These are phyloP conservation scores for Hymenopus coronatus DNA, from an alignment of 2,888 invertebrate species.

Conservation along the genomic window DNA sequence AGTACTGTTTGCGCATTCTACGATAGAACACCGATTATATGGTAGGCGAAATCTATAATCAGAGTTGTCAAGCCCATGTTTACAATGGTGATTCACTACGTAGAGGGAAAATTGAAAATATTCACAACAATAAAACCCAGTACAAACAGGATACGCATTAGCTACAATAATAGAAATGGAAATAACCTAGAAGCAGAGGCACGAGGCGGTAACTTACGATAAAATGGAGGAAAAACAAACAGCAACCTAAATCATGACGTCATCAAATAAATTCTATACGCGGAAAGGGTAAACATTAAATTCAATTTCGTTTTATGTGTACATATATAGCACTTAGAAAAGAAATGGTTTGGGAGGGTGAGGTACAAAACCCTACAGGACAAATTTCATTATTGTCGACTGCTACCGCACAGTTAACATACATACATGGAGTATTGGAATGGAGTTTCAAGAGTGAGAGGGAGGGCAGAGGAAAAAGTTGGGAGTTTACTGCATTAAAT, in stretches of 20 bases:
- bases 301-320: slow-evolving; percentile 10
- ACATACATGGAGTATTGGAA: neutral
- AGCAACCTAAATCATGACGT: neutral
- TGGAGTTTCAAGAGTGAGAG: neutral
- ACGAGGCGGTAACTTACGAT: neutral
- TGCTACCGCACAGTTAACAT: neutral
- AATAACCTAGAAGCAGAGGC: neutral
- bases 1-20: too few species aligned
- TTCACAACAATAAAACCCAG: neutral
- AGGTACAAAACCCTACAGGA: neutral
- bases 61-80: too few species aligned
- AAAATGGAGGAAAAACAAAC: neutral
- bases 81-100: too few species aligned
- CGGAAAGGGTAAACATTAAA: slow-evolving; percentile 10
- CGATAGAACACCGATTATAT: too few species aligned
- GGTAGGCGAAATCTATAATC: too few species aligned
- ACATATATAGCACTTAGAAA: neutral
- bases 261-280: neutral
- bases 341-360: neutral
- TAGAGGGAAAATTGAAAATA: neutral
- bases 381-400: neutral
- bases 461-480: neutral
- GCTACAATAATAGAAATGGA: neutral
- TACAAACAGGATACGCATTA: neutral
- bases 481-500: neutral